Percentiles rank a stretch among this genome's conserved stretches.
These are phyloP conservation scores for Mus minutoides DNA, from an alignment of 2,797 vertebrate species.

Conservation along the genomic window DNA sequence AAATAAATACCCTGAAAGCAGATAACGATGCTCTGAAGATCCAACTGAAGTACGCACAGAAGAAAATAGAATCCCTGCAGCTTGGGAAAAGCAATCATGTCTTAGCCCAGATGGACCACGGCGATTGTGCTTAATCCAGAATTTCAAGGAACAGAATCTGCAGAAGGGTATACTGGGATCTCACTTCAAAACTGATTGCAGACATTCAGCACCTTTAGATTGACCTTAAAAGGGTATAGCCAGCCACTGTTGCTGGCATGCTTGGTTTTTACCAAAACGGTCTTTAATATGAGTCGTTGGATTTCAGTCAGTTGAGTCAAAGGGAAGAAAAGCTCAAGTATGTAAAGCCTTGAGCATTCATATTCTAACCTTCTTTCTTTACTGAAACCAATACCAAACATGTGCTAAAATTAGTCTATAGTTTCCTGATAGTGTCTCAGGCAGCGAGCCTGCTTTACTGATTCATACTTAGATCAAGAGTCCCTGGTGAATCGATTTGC, in stretches of 20 bases:
- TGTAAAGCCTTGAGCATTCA: constrained; percentile 16
- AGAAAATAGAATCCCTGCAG: constrained; percentile 88
- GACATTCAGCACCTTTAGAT: constrained; percentile 25
- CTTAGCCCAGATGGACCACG: constrained; percentile 79
- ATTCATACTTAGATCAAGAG: constrained; percentile 43
- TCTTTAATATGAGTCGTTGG: not conserved
- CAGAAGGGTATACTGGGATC: constrained; percentile 29
- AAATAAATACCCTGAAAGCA: constrained; percentile 88
- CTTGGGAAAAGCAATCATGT: constrained; percentile 85
- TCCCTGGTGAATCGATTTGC: constrained; percentile 31
- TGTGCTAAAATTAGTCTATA: not conserved
- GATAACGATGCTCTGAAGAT: constrained; percentile 89
- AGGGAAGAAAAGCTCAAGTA: constrained; percentile 36
- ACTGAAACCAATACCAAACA: constrained; percentile 9
- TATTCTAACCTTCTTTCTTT: not conserved
- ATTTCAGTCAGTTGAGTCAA: constrained; percentile 48
- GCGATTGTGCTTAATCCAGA: constrained; percentile 83
- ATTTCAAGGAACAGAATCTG: constrained; percentile 56
- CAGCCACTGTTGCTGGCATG: not conserved
- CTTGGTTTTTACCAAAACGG: not conserved
- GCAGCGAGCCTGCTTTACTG: not conserved
- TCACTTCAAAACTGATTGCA: constrained; percentile 60
- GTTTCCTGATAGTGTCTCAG: constrained; percentile 46
- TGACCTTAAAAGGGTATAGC: constrained; percentile 43
- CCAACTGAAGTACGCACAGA: constrained; percentile 88